Evolutionary conservation across 2,888 invertebrate genomes (phyloP).

Genomic region (Paralinhomoeus sp.): DNA sequence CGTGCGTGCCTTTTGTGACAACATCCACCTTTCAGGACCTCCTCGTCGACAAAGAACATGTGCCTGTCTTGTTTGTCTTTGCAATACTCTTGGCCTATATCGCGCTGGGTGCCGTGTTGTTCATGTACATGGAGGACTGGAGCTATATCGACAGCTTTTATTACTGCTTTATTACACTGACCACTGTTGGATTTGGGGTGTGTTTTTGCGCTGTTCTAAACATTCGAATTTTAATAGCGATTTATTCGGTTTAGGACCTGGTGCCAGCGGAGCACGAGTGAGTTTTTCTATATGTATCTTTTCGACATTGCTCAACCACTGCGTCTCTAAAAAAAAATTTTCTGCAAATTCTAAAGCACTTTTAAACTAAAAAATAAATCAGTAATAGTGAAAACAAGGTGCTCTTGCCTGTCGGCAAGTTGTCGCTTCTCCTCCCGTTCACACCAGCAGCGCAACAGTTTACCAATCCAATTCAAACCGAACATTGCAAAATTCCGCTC

Average conservation of each 20-base stretch:
- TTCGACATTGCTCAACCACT: too few relatives aligned
- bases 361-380: too few relatives aligned
- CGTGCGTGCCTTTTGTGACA: too few relatives aligned
- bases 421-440: too few relatives aligned
- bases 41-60: slow-evolving; percentile 18
- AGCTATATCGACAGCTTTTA: slow-evolving; percentile 34
- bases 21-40: slow-evolving; percentile 5
- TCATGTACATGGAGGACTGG: slow-evolving; percentile 29
- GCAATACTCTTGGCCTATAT: slow-evolving; percentile 26
- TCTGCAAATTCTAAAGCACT: too few relatives aligned
- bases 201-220: neutral
- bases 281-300: too few relatives aligned
- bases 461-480: too few relatives aligned
- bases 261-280: slow-evolving; percentile 22
- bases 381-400: too few relatives aligned
- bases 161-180: slow-evolving; percentile 28
- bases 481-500: too few relatives aligned
- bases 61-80: slow-evolving; percentile 24
- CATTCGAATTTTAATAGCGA: neutral
- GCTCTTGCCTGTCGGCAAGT: too few relatives aligned
- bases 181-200: slow-evolving; percentile 22
- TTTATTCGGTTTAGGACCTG: slow-evolving; percentile 9
- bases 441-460: too few relatives aligned
- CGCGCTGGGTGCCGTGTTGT: slow-evolving; percentile 27
- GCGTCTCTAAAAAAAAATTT: too few relatives aligned